These are phyloP conservation scores for Hestina assimilis DNA, from an alignment of 1,140 invertebrate genomes.

Conservation along the genomic window DNA sequence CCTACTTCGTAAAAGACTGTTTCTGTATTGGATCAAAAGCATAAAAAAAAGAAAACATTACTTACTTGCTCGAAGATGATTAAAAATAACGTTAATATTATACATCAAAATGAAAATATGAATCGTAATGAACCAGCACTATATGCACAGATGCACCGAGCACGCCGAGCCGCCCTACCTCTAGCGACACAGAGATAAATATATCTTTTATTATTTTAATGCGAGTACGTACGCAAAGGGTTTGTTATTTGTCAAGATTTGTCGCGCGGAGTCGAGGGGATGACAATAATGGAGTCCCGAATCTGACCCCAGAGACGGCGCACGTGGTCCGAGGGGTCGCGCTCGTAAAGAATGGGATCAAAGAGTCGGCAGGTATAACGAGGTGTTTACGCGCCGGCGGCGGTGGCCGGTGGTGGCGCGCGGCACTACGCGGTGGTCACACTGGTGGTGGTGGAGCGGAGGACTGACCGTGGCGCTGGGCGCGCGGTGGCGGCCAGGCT, in stretches of 20 bases:
- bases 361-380: not conserved
- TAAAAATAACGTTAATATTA: slow-evolving; percentile 13
- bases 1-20: not conserved
- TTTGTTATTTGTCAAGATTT: slow-evolving; percentile 6
- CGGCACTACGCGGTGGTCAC: slow-evolving; percentile 14
- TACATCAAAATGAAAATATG: slow-evolving; percentile 6
- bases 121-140: slow-evolving; percentile 14
- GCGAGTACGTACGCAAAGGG: slow-evolving; percentile 1
- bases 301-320: not conserved
- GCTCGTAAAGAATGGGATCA: slow-evolving; percentile 3
- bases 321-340: slow-evolving; percentile 4
- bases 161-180: not conserved
- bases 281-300: slow-evolving; percentile 5
- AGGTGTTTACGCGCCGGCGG: slow-evolving; percentile 1
- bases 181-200: not conserved
- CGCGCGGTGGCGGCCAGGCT: slow-evolving; percentile 63
- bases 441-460: slow-evolving; percentile 20
- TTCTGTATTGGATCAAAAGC: not conserved
- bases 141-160: slow-evolving; percentile 17
- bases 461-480: slow-evolving; percentile 62
- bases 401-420: slow-evolving; percentile 19
- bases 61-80: slow-evolving; percentile 28
- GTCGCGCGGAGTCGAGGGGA: slow-evolving; percentile 3
- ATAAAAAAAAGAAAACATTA: slow-evolving; percentile 17
- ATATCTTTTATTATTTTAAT: not conserved